Evolutionary conservation across 2,888 invertebrate species (phyloP).

Genomic region (Diloba caeruleocephala): DNA sequence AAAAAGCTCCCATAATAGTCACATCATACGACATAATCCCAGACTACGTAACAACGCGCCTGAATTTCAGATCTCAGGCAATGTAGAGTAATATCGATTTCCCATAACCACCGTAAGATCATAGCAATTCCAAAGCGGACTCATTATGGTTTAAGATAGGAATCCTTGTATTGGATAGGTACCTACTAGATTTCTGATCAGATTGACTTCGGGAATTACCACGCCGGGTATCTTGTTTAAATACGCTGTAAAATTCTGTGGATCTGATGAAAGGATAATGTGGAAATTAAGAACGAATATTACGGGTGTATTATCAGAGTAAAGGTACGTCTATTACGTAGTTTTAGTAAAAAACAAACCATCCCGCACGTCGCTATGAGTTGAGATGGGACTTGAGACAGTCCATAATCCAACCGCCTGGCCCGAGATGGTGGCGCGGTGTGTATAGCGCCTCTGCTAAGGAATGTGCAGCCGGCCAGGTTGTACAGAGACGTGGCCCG

Average conservation of each 20-base stretch:
- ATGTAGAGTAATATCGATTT: conserved; percentile 39
- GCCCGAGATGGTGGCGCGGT: too few relatives aligned
- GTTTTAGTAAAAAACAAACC: too few relatives aligned
- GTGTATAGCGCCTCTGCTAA: too few relatives aligned
- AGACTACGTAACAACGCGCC: conserved; percentile 20
- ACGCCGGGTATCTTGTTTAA: conserved; percentile 28
- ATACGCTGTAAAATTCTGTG: conserved; percentile 12
- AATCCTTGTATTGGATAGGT: conserved; percentile 14
- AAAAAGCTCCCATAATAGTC: neutral
- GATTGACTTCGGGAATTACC: conserved; percentile 30
- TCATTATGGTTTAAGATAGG: conserved; percentile 36
- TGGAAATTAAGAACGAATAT: conserved; percentile 17
- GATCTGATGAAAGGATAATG: conserved; percentile 20
- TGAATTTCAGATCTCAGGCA: conserved; percentile 13
- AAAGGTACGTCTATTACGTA: too few relatives aligned
- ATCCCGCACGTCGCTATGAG: too few relatives aligned
- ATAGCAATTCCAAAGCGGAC: conserved; percentile 18
- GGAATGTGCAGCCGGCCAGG: too few relatives aligned
- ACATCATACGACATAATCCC: conserved; percentile 1
- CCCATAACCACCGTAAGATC: conserved; percentile 26
- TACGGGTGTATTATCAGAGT: too few relatives aligned
- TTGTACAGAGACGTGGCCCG: too few relatives aligned
- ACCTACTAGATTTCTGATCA: conserved; percentile 21
- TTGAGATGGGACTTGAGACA: too few relatives aligned
- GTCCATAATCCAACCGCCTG: too few relatives aligned